These are phyloP conservation scores for Apistogramma diplotaenia DNA, from an alignment of 2,113 vertebrate species.

Conservation along the genomic window DNA sequence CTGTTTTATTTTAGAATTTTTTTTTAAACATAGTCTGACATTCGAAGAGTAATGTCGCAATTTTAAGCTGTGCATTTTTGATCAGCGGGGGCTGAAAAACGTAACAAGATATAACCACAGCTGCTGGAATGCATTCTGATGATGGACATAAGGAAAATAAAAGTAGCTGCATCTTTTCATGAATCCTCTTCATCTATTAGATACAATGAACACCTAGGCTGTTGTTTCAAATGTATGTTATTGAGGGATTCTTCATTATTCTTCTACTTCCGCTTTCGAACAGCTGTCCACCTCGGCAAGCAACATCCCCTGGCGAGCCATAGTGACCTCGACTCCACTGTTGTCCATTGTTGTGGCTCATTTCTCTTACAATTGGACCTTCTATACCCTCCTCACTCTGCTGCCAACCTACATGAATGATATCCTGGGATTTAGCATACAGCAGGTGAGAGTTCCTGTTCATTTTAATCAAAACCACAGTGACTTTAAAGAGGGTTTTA, in stretches of 20 bases:
- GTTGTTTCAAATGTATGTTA: neutral
- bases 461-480: neutral
- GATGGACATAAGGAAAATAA: too few species aligned
- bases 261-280: neutral
- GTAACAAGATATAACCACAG: neutral
- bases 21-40: neutral
- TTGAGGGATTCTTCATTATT: neutral
- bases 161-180: neutral
- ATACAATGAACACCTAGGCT: neutral
- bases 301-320: conserved; percentile 86
- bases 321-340: conserved; percentile 84
- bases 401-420: conserved; percentile 96
- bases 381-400: conserved; percentile 94
- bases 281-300: conserved; percentile 79
- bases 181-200: too few species aligned
- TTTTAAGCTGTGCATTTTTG: neutral
- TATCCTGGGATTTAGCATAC: conserved; percentile 90
- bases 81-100: neutral
- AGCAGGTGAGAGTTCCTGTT: conserved; percentile 80
- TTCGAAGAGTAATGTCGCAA: neutral
- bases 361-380: conserved; percentile 98
- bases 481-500: neutral
- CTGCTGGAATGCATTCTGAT: too few species aligned
- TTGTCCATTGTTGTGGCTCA: conserved; percentile 96
- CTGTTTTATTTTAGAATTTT: neutral